Conservation (phyloP, 2,888 invertebrate genomes). For the Sericinus montela region DNA sequence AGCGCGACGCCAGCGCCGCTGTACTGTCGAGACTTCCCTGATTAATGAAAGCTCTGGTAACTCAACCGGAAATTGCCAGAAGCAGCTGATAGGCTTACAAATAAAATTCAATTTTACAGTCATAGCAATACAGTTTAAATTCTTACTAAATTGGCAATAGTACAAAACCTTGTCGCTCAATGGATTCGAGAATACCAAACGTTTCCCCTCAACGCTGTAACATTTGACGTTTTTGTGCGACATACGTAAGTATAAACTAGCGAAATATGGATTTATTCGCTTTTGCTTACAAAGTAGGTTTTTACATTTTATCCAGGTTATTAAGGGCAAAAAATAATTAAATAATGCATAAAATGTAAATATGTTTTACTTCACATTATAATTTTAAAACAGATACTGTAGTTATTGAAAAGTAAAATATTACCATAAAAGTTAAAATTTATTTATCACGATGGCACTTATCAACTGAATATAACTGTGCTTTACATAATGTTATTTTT, state of each 20-base stretch:
- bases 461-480: too few relatives aligned
- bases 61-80: slow-evolving; percentile 56
- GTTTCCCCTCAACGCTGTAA: slow-evolving; percentile 75
- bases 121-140: slow-evolving; percentile 12
- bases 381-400: too few relatives aligned
- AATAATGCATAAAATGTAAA: too few relatives aligned
- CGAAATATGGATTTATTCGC: slow-evolving; percentile 63
- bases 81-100: slow-evolving; percentile 10
- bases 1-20: slow-evolving; percentile 66
- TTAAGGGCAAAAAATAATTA: too few relatives aligned
- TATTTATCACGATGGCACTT: too few relatives aligned
- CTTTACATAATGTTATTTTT: too few relatives aligned
- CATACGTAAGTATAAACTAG: slow-evolving; percentile 66
- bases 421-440: too few relatives aligned
- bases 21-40: slow-evolving; percentile 77
- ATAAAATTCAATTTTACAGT: slow-evolving; percentile 21
- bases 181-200: slow-evolving; percentile 67
- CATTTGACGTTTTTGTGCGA: slow-evolving; percentile 77
- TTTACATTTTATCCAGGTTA: too few relatives aligned
- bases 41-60: slow-evolving; percentile 73
- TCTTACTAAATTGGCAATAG: slow-evolving; percentile 9
- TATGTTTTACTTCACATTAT: too few relatives aligned
- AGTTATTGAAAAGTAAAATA: too few relatives aligned
- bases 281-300: slow-evolving; percentile 20
- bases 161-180: slow-evolving; percentile 26